Evolutionary conservation across 2,888 invertebrate genomes (phyloP).

Genomic region (Bibio marci): DNA sequence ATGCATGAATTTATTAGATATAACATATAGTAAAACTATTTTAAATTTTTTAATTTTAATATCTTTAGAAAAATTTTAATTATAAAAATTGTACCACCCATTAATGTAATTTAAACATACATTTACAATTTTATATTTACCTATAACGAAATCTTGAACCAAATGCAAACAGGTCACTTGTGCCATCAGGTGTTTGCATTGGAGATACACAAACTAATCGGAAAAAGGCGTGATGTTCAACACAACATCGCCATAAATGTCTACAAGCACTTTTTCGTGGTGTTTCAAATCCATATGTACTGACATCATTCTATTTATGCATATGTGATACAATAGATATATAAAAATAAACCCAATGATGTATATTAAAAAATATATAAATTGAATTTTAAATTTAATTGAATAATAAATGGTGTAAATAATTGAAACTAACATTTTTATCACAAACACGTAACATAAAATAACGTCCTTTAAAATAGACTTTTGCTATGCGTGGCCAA

Average conservation of each 20-base stretch:
- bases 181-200: constrained; percentile 35
- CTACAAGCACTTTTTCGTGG: constrained; percentile 83
- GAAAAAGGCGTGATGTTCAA: constrained; percentile 91
- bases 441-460: constrained; percentile 93
- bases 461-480: constrained; percentile 90
- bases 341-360: constrained; percentile 2
- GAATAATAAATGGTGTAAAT: not conserved
- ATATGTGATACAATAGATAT: constrained; percentile 7
- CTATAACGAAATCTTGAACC: constrained; percentile 68
- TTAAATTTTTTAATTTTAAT: too few species aligned
- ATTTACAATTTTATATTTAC: constrained; percentile 23
- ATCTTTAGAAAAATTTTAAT: too few species aligned
- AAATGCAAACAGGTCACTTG: constrained; percentile 58
- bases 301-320: constrained; percentile 63
- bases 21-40: too few species aligned
- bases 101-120: too few species aligned
- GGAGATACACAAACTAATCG: constrained; percentile 67
- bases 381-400: not conserved
- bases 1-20: too few species aligned
- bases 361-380: not conserved
- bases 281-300: constrained; percentile 92
- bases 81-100: too few species aligned
- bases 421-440: constrained; percentile 85
- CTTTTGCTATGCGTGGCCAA: constrained; percentile 94
- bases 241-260: constrained; percentile 90